A percentile compares a stretch with the other conserved stretches of the same genome.
These are phyloP conservation scores for Bombyx mandarina DNA, from an alignment of 1,140 invertebrate species.

Conservation along the genomic window DNA sequence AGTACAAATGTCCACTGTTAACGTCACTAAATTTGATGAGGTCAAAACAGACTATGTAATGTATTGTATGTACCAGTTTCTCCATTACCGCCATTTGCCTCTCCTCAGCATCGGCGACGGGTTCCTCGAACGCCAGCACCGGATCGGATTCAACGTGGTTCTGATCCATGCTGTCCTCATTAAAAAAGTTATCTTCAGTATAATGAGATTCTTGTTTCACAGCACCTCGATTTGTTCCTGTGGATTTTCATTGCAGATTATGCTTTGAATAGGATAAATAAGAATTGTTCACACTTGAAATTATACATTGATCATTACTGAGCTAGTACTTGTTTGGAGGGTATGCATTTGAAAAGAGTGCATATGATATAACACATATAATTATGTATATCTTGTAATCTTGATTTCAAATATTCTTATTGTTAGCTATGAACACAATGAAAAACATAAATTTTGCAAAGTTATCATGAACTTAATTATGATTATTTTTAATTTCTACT, in stretches of 20 bases:
- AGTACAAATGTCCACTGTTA: too few relatives aligned
- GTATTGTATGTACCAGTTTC: slow-evolving; percentile 38
- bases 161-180: slow-evolving; percentile 38
- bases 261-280: neutral
- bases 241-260: neutral
- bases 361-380: too few relatives aligned
- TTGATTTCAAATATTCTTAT: too few relatives aligned
- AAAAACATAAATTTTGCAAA: too few relatives aligned
- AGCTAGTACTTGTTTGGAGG: too few relatives aligned
- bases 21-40: too few relatives aligned
- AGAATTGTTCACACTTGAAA: neutral
- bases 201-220: slow-evolving; percentile 48
- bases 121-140: slow-evolving; percentile 29
- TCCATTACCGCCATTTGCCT: slow-evolving; percentile 50
- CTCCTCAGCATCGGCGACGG: slow-evolving; percentile 34
- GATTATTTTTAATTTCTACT: too few relatives aligned
- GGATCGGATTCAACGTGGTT: slow-evolving; percentile 33
- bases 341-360: too few relatives aligned
- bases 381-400: too few relatives aligned
- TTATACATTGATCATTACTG: too few relatives aligned
- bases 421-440: too few relatives aligned
- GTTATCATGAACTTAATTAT: too few relatives aligned
- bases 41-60: neutral
- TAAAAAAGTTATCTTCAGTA: slow-evolving; percentile 33
- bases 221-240: slow-evolving; percentile 23